A percentile compares a stretch with the other conserved stretches of the same genome.
Evolutionary conservation across 1,140 invertebrate genomes (phyloP).

Genomic region (Drosophila pruinosa): DNA sequence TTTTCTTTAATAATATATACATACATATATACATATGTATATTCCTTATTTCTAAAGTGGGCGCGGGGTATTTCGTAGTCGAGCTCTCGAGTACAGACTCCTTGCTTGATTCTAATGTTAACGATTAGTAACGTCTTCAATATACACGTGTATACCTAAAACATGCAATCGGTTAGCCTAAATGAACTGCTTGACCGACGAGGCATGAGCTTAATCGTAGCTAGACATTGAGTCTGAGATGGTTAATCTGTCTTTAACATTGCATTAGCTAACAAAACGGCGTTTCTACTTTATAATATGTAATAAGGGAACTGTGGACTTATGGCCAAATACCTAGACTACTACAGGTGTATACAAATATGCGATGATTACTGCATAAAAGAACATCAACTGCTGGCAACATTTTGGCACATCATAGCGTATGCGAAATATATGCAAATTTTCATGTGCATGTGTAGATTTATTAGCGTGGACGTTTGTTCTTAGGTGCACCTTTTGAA

Average conservation of each 20-base stretch:
- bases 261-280: slow-evolving; percentile 32
- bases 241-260: slow-evolving; percentile 48
- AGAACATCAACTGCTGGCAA: slow-evolving; percentile 42
- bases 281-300: too few relatives aligned
- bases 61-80: too few relatives aligned
- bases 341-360: slow-evolving; percentile 21
- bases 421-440: slow-evolving; percentile 70
- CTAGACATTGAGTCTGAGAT: slow-evolving; percentile 61
- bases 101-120: background rate
- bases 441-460: slow-evolving; percentile 1
- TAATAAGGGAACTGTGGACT: slow-evolving; percentile 10
- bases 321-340: background rate
- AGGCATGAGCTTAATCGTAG: slow-evolving; percentile 38
- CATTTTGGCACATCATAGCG: slow-evolving; percentile 66
- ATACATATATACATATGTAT: too few relatives aligned
- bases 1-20: too few relatives aligned
- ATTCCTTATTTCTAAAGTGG: too few relatives aligned
- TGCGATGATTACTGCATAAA: slow-evolving; percentile 10
- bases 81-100: too few relatives aligned
- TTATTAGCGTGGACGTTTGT: background rate
- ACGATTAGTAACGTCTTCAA: background rate
- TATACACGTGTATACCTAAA: background rate
- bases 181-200: slow-evolving; percentile 1
- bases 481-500: background rate
- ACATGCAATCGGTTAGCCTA: background rate